These are phyloP conservation scores for Willisornis vidua DNA, from an alignment of 2,113 vertebrate species.

Conservation along the genomic window DNA sequence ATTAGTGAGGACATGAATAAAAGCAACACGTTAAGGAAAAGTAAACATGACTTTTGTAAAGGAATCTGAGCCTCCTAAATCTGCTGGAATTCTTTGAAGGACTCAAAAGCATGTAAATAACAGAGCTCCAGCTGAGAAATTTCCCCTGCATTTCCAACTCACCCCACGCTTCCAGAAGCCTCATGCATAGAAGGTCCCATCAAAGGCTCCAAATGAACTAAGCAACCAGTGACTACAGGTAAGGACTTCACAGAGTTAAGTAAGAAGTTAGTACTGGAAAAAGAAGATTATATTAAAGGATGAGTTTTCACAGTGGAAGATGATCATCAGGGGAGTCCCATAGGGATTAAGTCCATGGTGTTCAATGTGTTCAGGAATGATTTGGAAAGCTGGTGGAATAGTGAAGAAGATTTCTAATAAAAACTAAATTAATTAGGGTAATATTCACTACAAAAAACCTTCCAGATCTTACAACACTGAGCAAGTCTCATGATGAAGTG, in stretches of 20 bases:
- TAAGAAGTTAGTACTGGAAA: neutral
- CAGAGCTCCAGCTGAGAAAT: conserved; percentile 45
- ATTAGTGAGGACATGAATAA: conserved; percentile 14
- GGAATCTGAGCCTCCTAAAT: conserved; percentile 21
- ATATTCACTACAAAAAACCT: neutral
- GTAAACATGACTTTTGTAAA: conserved; percentile 27
- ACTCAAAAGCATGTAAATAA: conserved; percentile 23
- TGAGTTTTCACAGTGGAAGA: neutral
- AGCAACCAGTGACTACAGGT: neutral
- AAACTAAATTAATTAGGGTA: neutral
- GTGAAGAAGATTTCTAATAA: neutral
- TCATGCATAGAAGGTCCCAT: neutral
- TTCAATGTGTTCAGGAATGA: neutral
- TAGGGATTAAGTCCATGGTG: neutral
- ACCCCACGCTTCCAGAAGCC: conserved; percentile 37
- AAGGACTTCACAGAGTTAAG: neutral
- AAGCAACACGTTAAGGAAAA: conserved; percentile 20
- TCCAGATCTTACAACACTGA: neutral
- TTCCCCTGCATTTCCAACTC: conserved; percentile 7
- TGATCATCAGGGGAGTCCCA: neutral
- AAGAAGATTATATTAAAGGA: conserved; percentile 1
- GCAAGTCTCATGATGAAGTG: neutral
- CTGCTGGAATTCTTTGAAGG: conserved; percentile 48
- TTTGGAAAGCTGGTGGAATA: neutral
- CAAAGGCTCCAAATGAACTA: conserved; percentile 28